These are phyloP conservation scores for Lamellibrachia columna DNA, from an alignment of 2,888 invertebrate genomes.

Conservation along the genomic window DNA sequence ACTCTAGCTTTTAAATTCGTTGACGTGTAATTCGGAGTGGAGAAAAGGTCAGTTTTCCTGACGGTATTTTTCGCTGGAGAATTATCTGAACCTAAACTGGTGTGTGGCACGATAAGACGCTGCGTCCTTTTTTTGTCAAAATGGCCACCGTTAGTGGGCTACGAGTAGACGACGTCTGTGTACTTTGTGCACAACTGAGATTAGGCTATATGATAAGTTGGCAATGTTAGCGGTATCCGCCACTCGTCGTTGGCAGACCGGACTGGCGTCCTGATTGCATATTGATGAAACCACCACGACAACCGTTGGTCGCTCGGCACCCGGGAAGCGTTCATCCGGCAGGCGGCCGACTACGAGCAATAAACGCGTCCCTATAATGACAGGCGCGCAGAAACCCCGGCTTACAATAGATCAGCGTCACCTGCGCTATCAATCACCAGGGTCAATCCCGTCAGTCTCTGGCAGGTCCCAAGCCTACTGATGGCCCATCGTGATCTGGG, in stretches of 20 bases:
- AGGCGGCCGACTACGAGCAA: background rate
- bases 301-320: background rate
- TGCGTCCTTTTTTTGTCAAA: background rate
- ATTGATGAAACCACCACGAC: background rate
- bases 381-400: background rate
- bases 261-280: background rate
- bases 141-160: background rate
- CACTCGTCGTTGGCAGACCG: background rate
- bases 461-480: background rate
- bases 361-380: background rate
- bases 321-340: background rate
- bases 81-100: background rate
- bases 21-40: background rate
- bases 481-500: background rate
- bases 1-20: background rate
- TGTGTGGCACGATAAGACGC: background rate
- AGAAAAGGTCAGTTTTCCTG: background rate
- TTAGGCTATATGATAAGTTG: background rate
- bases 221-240: background rate
- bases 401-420: background rate
- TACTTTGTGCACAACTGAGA: background rate
- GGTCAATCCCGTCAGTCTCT: background rate
- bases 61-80: background rate
- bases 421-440: background rate
- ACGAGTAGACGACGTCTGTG: background rate